phyloP scores from a whole-genome alignment of 2,797 vertebrate species.

The Rhynchonycteris naso region DNA sequence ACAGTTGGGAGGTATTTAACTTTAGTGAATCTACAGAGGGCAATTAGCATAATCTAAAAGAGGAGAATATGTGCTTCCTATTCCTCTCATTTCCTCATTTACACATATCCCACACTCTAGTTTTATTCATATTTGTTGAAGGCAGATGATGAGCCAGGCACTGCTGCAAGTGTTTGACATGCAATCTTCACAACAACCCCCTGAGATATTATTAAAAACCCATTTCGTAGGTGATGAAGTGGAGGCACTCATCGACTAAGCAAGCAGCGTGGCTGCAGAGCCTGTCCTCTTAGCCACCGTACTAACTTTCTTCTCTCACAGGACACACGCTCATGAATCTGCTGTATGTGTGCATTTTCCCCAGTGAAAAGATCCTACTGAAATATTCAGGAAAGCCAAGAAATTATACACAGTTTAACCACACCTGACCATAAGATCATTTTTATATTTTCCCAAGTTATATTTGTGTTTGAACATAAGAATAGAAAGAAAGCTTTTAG shows the following conservation, averaged over 20 bases:
- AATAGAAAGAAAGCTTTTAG: background rate
- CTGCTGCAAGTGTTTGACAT: background rate
- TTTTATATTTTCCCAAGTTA: background rate
- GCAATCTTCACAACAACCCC: background rate
- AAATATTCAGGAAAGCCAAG: background rate
- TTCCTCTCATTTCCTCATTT: background rate
- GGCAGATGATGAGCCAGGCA: background rate
- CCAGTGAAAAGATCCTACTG: background rate
- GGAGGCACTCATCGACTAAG: background rate
- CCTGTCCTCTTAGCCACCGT: accelerated
- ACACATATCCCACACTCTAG: background rate
- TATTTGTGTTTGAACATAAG: background rate
- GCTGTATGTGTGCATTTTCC: background rate
- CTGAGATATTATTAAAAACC: background rate
- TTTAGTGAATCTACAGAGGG: background rate
- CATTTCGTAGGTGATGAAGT: background rate
- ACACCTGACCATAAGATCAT: background rate
- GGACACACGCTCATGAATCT: background rate
- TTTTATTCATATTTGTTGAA: background rate
- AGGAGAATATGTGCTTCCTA: background rate
- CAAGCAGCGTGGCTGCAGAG: background rate
- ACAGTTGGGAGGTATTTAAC: conserved; percentile 28
- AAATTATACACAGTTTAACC: background rate
- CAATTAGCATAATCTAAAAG: background rate
- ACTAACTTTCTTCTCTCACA: background rate